These are phyloP conservation scores for Drosophila willistoni DNA, from an alignment of 1,140 invertebrate genomes.

Conservation along the genomic window DNA sequence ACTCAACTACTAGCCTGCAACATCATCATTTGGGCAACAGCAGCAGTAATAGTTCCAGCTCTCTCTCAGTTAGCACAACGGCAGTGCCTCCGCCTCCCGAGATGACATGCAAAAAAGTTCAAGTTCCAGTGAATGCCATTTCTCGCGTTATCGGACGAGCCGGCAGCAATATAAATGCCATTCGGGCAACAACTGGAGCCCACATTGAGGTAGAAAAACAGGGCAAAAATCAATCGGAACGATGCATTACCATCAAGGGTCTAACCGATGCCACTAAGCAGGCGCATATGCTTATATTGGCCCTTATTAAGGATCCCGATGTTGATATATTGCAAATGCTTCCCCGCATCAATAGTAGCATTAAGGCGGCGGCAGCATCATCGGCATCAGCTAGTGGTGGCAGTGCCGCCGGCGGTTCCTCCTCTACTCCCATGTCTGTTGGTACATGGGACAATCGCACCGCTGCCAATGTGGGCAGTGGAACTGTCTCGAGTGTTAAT, in stretches of 20 bases:
- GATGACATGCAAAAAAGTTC: conserved; percentile 89
- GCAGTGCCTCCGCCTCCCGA: conserved; percentile 44
- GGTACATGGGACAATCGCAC: conserved; percentile 82
- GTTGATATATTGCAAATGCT: conserved; percentile 94
- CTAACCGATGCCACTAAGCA: conserved; percentile 95
- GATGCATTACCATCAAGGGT: conserved; percentile 97
- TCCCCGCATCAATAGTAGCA: conserved; percentile 86
- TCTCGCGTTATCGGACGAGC: conserved; percentile 97
- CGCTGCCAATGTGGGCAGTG: conserved; percentile 39
- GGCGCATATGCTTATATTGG: conserved; percentile 92
- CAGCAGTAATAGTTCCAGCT: conserved; percentile 41
- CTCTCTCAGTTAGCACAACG: conserved; percentile 21
- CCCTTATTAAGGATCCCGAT: conserved; percentile 96
- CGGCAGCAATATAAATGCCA: conserved; percentile 98
- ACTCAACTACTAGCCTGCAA: conserved; percentile 38
- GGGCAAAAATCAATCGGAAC: conserved; percentile 95
- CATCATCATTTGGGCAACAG: conserved; percentile 45
- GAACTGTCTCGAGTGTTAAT: conserved; percentile 6
- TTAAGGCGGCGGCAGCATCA: conserved; percentile 74
- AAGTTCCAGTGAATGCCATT: conserved; percentile 96
- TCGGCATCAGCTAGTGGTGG: conserved; percentile 52
- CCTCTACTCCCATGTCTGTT: conserved; percentile 53
- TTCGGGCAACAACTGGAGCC: conserved; percentile 95
- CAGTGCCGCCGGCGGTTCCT: not conserved
- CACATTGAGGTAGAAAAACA: conserved; percentile 99